Conservation (phyloP, 2,888 invertebrate species). For the Monoplex corrugatus region DNA sequence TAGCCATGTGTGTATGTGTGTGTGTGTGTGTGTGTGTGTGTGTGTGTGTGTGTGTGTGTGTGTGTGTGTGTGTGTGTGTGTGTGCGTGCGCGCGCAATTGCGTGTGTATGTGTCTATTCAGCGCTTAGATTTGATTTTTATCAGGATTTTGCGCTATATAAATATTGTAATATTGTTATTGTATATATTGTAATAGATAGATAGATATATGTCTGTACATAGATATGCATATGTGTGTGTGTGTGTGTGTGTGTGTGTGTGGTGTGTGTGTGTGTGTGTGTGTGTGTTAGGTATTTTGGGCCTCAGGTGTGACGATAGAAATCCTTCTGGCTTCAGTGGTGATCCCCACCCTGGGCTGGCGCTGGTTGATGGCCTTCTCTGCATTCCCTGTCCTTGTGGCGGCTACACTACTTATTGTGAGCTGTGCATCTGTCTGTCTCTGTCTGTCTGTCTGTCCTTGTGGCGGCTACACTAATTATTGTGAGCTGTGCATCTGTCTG, state of each 20-base stretch:
- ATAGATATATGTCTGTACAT: no score
- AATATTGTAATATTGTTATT: no score
- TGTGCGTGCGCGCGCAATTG: no score
- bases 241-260: background rate
- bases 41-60: background rate
- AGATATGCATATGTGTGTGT: background rate
- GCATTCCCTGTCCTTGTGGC: conserved; percentile 76
- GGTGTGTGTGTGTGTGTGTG: conserved; percentile 47
- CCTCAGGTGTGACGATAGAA: conserved; percentile 77
- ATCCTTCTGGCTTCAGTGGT: conserved; percentile 78
- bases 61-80: background rate
- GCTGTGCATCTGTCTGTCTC: conserved; percentile 48
- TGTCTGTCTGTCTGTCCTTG: background rate
- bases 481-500: background rate
- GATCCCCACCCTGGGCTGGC: conserved; percentile 79
- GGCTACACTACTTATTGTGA: conserved; percentile 73
- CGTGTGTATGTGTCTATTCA: no score
- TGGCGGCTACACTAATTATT: no score
- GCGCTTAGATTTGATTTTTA: background rate
- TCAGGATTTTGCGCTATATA: background rate
- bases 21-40: no score
- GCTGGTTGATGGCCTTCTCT: conserved; percentile 78
- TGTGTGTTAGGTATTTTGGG: conserved; percentile 76
- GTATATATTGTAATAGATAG: no score
- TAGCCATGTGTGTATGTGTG: no score